phyloP scores from a whole-genome alignment of 2,113 vertebrate species.

The Bubo bubo region DNA sequence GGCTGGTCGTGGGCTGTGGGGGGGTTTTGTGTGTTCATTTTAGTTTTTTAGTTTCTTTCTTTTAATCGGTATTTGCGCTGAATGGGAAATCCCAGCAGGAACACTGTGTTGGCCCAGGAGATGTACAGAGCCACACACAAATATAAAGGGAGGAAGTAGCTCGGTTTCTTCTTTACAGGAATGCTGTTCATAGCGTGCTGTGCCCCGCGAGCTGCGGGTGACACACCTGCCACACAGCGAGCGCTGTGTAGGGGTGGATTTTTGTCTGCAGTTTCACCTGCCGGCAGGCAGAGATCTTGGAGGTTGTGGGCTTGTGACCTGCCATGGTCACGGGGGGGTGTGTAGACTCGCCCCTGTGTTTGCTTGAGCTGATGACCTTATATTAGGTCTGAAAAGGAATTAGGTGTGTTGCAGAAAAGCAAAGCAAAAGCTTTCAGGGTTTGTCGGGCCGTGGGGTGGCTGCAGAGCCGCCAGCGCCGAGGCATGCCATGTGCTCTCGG shows the following conservation, averaged over 20 bases:
- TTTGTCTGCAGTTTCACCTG: neutral
- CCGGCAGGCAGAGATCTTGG: neutral
- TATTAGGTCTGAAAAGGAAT: neutral
- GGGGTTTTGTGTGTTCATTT: neutral
- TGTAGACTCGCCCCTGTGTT: neutral
- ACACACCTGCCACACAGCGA: accelerated
- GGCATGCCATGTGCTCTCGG: neutral
- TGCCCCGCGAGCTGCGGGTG: neutral
- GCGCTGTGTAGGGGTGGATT: neutral
- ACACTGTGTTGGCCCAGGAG: neutral
- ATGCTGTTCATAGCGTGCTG: neutral
- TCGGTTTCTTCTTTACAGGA: neutral
- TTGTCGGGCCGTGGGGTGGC: neutral
- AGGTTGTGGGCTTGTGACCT: neutral
- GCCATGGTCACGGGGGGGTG: accelerated
- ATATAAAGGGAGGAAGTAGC: neutral
- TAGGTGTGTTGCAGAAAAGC: neutral
- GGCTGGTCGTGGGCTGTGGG: accelerated
- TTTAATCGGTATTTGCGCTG: accelerated
- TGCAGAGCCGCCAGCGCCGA: accelerated
- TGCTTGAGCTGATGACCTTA: neutral
- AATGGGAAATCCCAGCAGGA: too few relatives aligned
- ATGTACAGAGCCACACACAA: accelerated
- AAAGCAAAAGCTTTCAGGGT: neutral
- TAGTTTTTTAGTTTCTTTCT: neutral